Evolutionary conservation across 53 echinoderm and acorn worm species (phyloP), one percentile per base, ranked within the genome.

Genomic region (Paracentrotus lividus): DNA sequence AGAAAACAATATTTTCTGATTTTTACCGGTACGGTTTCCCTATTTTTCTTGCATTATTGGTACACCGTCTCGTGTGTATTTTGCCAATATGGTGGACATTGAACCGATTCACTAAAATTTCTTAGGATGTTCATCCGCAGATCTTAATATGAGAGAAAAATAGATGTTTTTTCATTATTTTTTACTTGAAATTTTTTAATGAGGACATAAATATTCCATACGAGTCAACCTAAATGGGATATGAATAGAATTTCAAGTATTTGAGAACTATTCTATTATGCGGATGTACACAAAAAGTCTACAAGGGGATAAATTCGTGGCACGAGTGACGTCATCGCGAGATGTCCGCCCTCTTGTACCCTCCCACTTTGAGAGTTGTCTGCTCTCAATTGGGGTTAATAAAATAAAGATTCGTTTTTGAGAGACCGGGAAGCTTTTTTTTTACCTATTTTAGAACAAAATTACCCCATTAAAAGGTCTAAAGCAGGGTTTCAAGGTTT

Each of bases 81-180:
- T 42, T 55, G 54, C 86, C 86, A 92, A 92, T 92, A 92, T 92
- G 92, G 92, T 92, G 81, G 92, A 92, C 91, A 90, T 90, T 81
- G 91, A 29, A 68, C 75, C 69, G 49, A 14, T 49, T 90, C 53
- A 53, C 91, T 45, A 23, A 18, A 51, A 90, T 27, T 68, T 20
- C 91, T 20, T 16, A 3, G 10, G 24, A 78, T 92, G 92, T 92
- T 92, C 77, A 92, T 92, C 78, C 92, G 92, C 92, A 51, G 8
- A 47, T 81, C 26, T 7, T 24, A n/a, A 44, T n/a, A 47, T 47
- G 44, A 8, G 5, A 44, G 10, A n/a, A 88, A 42, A 59, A 59
- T 89, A 7, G 26, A 16, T 8, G n/a, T 57, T 56, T 34, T 6
- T 4, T 55, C 18, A 33, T n/a, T 24, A 31, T 14, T 49, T n/a